A percentile compares a stretch with the other conserved stretches of the same genome.
Conservation (phyloP, 2,797 vertebrate genomes). For the Alca torda region DNA sequence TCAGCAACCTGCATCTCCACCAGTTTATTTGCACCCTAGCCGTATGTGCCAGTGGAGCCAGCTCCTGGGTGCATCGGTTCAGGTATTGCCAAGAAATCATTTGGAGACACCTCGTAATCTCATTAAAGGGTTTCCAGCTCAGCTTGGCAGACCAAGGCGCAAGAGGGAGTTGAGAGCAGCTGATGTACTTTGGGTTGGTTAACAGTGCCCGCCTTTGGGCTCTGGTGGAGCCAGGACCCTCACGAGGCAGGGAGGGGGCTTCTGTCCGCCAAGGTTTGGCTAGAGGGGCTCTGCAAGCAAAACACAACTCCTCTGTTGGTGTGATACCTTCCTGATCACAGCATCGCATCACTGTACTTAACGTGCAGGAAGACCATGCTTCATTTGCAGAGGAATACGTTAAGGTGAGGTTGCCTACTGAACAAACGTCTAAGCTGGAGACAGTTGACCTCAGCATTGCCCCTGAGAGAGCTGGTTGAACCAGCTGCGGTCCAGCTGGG, state of each 20-base stretch:
- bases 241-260: background rate
- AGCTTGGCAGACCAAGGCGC: background rate
- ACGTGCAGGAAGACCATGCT: background rate
- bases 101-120: background rate
- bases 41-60: background rate
- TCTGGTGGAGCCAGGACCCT: background rate
- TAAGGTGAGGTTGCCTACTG: background rate
- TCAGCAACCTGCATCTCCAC: background rate
- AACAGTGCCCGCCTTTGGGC: background rate
- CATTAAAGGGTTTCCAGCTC: background rate
- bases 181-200: background rate
- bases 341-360: background rate
- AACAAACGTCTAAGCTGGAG: background rate
- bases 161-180: background rate
- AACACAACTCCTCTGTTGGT: background rate
- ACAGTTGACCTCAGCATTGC: background rate
- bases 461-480: background rate
- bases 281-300: background rate
- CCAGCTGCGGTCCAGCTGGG: background rate
- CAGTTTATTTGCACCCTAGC: background rate
- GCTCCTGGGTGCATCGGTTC: background rate
- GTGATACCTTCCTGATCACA: fast-evolving
- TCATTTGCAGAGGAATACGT: background rate
- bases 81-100: background rate
- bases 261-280: background rate